phyloP scores from a whole-genome alignment of 2,113 vertebrate genomes.

The Ramphastos sulfuratus region DNA sequence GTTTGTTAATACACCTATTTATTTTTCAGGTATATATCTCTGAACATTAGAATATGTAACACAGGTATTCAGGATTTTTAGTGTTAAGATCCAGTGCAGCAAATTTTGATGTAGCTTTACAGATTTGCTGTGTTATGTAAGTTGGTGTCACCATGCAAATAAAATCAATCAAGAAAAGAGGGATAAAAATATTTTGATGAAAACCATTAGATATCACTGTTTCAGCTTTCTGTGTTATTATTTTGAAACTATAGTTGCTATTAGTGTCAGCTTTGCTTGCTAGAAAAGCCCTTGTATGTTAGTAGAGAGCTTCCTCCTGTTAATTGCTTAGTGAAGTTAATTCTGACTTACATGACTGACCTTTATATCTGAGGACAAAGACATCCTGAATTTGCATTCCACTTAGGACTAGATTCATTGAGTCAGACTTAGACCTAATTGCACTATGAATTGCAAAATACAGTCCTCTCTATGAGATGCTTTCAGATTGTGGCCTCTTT shows the following conservation, averaged over 20 bases:
- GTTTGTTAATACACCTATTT: background rate
- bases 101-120: background rate
- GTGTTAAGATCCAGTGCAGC: background rate
- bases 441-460: conserved; percentile 20
- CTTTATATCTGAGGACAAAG: conserved; percentile 1
- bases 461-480: background rate
- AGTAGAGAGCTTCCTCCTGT: background rate
- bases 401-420: background rate
- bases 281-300: background rate
- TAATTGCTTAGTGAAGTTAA: background rate
- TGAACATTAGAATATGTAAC: background rate
- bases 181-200: background rate
- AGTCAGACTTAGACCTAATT: conserved; percentile 15
- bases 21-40: background rate
- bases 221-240: background rate
- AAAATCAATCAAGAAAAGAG: background rate
- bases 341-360: background rate
- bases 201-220: background rate
- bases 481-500: conserved; percentile 1
- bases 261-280: background rate
- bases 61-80: background rate
- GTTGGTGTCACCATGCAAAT: background rate
- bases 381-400: conserved; percentile 26
- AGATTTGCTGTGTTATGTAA: background rate
- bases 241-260: background rate